Evolutionary conservation across 2,888 invertebrate genomes (phyloP), one percentile per base, ranked within the genome.

Genomic region (Tetheella fluctuosa): DNA sequence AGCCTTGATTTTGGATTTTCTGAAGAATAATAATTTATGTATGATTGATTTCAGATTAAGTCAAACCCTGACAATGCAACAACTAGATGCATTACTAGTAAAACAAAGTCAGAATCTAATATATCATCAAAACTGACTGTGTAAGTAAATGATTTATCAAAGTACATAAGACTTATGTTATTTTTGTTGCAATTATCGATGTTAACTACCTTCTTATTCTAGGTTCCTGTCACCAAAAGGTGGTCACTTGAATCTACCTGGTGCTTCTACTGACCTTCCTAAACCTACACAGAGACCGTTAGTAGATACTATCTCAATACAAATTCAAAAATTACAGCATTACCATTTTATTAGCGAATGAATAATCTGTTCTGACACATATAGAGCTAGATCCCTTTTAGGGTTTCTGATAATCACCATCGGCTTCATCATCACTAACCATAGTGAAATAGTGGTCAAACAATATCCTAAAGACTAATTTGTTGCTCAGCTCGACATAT

Each of bases 171-270:
- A 37, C 37, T n/a, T n/a, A 3, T 2, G 15, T 13, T 37, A 2
- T 39, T n/a, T 6, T 39, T 7, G 1, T 6, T 7, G 4, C 3
- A 39, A 39, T n/a, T 39, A 1, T 39, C 2, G 34, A 2, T 34
- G 13, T 3, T 13, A 34, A 34, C 13, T 10, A 10, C 2, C 8
- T 20, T 13, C 52, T 54, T 34, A 15, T 76, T 76, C 30, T 71
- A 84, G 85, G n/a, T 65, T 67, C n/a, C 23, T 72, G 12, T 73
- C 81, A n/a, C 81, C 83, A 25, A 82, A 82, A 57, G 69, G 71
- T 2, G 25, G 62, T 2, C 76, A 77, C 17, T 52, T 82, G 3
- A 69, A 65, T 54, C 8, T 79, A 8, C 83, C 83, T 0, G 68
- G 56, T 3, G 59, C 65, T 2, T 34, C 34, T 13, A 30, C 69